A percentile compares a stretch with the other conserved stretches of the same genome.
Conservation (phyloP, 1,140 invertebrate species). For the Bradysia coprophila region DNA sequence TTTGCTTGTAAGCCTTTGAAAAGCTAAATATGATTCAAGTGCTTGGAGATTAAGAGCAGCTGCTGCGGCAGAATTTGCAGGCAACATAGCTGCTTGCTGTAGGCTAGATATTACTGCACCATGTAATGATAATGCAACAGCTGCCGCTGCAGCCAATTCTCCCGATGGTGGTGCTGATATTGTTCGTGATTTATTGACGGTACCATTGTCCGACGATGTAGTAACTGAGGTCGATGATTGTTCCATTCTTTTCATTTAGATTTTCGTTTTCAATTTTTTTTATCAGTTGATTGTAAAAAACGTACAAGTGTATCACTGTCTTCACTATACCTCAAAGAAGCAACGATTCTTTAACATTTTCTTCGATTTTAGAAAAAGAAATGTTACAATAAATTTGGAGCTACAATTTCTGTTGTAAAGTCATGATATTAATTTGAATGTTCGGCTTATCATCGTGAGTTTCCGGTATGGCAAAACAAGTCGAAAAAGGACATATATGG, state of each 20-base stretch:
- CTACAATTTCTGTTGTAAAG: too few species aligned
- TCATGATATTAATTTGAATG: too few species aligned
- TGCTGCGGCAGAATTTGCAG: slow-evolving; percentile 55
- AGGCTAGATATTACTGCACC: slow-evolving; percentile 55
- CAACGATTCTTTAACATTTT: too few species aligned
- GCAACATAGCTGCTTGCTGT: slow-evolving; percentile 53
- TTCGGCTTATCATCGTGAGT: too few species aligned
- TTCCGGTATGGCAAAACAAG: too few species aligned
- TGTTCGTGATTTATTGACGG: slow-evolving; percentile 6
- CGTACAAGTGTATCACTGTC: too few species aligned
- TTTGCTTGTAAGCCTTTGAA: slow-evolving; percentile 44
- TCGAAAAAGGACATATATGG: too few species aligned
- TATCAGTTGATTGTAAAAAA: too few species aligned
- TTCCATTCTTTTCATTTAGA: background rate
- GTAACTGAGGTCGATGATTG: background rate
- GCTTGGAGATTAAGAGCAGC: slow-evolving; percentile 64
- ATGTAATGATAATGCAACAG: slow-evolving; percentile 51
- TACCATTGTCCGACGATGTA: background rate
- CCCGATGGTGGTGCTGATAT: slow-evolving; percentile 10
- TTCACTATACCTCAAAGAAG: too few species aligned
- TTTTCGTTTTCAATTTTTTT: background rate
- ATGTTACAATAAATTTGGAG: too few species aligned
- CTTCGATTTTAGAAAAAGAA: too few species aligned
- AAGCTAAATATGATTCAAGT: slow-evolving; percentile 60
- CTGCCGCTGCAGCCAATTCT: slow-evolving; percentile 24